phyloP scores from a whole-genome alignment of 64 coral and sea anemone species.

The Dendronephthya gigantea region DNA sequence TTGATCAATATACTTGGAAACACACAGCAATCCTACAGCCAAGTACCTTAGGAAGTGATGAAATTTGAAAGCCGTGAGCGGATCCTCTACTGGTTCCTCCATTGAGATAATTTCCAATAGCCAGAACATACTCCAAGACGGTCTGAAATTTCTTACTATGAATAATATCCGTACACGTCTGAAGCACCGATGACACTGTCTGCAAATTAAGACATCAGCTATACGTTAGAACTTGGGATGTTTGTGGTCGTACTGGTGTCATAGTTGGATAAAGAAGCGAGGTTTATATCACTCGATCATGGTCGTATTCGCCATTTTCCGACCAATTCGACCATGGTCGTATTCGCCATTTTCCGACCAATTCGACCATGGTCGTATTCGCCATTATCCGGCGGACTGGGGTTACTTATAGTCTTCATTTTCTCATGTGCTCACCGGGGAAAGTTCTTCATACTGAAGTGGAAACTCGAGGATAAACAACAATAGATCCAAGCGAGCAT shows the following conservation, averaged over 20 bases:
- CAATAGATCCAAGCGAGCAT: constrained; percentile 68
- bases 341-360: too few species aligned
- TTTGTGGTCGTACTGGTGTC: too few species aligned
- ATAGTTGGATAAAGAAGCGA: too few species aligned
- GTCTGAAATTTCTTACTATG: constrained; percentile 60
- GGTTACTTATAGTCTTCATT: neutral
- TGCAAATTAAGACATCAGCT: constrained; percentile 5
- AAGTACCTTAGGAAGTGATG: constrained; percentile 72
- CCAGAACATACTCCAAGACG: constrained; percentile 72
- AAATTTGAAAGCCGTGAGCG: constrained; percentile 70
- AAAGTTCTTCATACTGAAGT: constrained; percentile 75
- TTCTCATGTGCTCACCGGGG: constrained; percentile 50
- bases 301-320: too few species aligned
- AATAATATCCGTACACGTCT: constrained; percentile 68
- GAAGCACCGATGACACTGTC: constrained; percentile 55
- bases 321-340: too few species aligned
- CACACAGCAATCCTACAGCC: too few species aligned
- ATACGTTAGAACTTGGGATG: too few species aligned
- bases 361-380: too few species aligned
- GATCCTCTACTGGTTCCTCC: constrained; percentile 59
- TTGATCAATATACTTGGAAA: too few species aligned
- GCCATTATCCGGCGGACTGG: too few species aligned
- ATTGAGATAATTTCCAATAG: constrained; percentile 90
- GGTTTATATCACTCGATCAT: too few species aligned
- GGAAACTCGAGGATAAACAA: constrained; percentile 91